Percentiles rank a stretch among this genome's conserved stretches.
phyloP scores from a whole-genome alignment of 2,888 invertebrate genomes.

The Mesoligia furuncula region DNA sequence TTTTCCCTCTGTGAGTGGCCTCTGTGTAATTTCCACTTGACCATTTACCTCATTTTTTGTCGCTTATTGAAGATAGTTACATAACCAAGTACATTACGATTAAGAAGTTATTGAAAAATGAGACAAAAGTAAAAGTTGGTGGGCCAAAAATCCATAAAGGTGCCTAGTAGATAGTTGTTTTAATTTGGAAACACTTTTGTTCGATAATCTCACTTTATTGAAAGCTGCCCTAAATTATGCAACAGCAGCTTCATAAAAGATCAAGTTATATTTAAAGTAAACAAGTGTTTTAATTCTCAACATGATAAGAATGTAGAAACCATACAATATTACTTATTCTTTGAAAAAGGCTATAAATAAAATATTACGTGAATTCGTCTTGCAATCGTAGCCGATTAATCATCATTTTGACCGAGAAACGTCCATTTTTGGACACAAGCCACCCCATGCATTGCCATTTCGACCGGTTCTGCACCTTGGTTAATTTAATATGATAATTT shows the following conservation, averaged over 20 bases:
- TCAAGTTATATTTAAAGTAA: not conserved
- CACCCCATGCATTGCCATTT: not conserved
- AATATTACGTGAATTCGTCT: not conserved
- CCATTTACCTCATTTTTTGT: conserved; percentile 18
- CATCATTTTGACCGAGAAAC: not conserved
- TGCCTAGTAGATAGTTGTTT: not conserved
- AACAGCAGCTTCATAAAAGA: not conserved
- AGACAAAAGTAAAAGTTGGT: conserved; percentile 19
- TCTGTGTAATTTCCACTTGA: not conserved
- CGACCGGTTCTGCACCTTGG: not conserved
- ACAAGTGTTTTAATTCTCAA: not conserved
- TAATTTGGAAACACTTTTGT: not conserved
- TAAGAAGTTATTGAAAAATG: conserved; percentile 1
- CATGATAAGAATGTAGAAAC: not conserved
- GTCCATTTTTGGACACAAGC: not conserved
- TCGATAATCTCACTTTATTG: not conserved
- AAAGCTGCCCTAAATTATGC: not conserved
- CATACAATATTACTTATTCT: not conserved
- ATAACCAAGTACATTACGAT: conserved; percentile 17
- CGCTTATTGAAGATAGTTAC: conserved; percentile 11
- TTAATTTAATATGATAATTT: too few species aligned
- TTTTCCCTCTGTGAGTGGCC: not conserved
- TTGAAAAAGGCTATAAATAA: not conserved
- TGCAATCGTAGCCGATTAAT: too few species aligned
- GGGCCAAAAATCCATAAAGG: not conserved